Evolutionary conservation across 1,140 invertebrate species (phyloP), one percentile per base, ranked within the genome.

Genomic region (Gryllus bimaculatus): DNA sequence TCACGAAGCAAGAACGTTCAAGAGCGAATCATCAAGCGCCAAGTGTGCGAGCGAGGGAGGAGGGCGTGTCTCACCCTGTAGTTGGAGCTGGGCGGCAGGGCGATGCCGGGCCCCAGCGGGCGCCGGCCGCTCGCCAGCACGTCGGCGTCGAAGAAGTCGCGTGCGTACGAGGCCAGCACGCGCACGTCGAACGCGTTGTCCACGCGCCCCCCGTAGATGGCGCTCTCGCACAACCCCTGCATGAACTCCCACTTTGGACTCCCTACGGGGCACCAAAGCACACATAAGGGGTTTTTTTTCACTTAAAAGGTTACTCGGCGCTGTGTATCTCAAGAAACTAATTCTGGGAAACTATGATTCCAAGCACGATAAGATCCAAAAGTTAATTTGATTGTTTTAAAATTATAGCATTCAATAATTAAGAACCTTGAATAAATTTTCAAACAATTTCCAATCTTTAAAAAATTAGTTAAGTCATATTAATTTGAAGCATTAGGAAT

Each of bases 201-300:
- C 8, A 98, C 89, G 74, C 95, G 86, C 2, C 96, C 96, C 2
- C 96, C 96, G 83, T 97, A 98, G 79, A 97, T 92, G 0, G 94
- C 93, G 78, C 92, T 90, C 82, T 94, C 92, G 83, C 93, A 90
- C 8, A 98, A 85, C 8, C 95, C 95, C 82, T 92, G 92, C 73
- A 97, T 87, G 80, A 91, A 91, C 76, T 91, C 87, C 95, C 95
- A 98, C 81, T 93, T 87, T 7, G 54, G 54, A 3, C 10, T 13
- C 10, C 54, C 54, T 66, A n/a, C n/a, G n/a, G n/a, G n/a, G n/a
- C n/a, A n/a, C n/a, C n/a, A n/a, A n/a, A n/a, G n/a, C n/a, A n/a
- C n/a, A n/a, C n/a, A n/a, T n/a, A n/a, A n/a, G n/a, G n/a, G n/a
- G n/a, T n/a, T n/a, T n/a, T 15, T 47, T 18, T 47, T 48, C 26